Percentiles rank a stretch among this genome's conserved stretches.
Conservation (phyloP, 1,140 invertebrate species). For the Trigoniulus corallinus region DNA sequence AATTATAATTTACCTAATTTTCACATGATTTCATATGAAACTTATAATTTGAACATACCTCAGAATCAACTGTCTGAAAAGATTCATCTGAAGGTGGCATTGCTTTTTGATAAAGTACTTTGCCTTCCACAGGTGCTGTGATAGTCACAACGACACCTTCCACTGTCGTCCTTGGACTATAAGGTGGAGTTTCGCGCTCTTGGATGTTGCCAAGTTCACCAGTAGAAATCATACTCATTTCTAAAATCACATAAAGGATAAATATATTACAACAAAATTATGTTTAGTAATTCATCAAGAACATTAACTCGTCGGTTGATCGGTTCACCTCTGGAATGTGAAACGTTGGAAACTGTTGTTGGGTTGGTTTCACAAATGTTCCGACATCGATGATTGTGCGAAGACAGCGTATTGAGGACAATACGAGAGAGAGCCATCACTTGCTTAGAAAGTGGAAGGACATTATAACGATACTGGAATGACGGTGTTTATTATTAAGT, state of each 20-base stretch:
- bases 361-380: slow-evolving; percentile 47
- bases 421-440: slow-evolving; percentile 69
- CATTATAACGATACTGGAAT: slow-evolving; percentile 74
- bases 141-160: slow-evolving; percentile 15
- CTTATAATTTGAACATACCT: too few relatives aligned
- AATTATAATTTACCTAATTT: too few relatives aligned
- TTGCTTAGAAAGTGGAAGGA: slow-evolving; percentile 56
- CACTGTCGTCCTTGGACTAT: slow-evolving; percentile 18
- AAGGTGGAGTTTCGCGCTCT: slow-evolving; percentile 27
- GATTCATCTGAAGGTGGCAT: not conserved
- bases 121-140: slow-evolving; percentile 14
- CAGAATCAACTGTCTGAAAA: too few relatives aligned
- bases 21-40: too few relatives aligned
- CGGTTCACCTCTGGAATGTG: slow-evolving; percentile 45
- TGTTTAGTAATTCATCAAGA: too few relatives aligned
- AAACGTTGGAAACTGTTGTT: slow-evolving; percentile 45
- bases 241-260: slow-evolving; percentile 13
- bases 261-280: not conserved
- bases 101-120: slow-evolving; percentile 17
- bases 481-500: slow-evolving; percentile 8
- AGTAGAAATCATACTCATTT: slow-evolving; percentile 25
- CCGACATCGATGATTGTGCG: slow-evolving; percentile 72
- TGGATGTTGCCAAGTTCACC: slow-evolving; percentile 28
- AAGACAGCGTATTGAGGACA: slow-evolving; percentile 82
- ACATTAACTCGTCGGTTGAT: too few relatives aligned